Conservation (phyloP, 1,140 invertebrate genomes). For the Antheraea mylitta region DNA sequence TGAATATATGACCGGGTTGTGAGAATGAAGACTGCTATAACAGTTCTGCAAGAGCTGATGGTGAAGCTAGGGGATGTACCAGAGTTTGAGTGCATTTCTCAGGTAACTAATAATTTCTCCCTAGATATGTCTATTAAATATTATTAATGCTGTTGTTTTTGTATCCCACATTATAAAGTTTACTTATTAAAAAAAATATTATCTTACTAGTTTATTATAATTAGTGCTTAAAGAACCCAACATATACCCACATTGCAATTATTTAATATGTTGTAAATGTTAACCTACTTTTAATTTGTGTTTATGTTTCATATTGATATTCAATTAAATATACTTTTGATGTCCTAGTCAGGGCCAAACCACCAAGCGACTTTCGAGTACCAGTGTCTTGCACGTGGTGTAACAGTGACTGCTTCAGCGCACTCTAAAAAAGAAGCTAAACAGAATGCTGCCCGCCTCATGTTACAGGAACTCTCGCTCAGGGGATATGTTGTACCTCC, state of each 20-base stretch:
- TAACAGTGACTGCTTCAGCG: constrained; percentile 42
- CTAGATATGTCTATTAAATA: too few relatives aligned
- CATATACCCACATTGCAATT: too few relatives aligned
- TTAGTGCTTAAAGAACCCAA: too few relatives aligned
- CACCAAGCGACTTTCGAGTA: constrained; percentile 61
- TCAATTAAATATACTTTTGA: neutral
- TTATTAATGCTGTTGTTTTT: too few relatives aligned
- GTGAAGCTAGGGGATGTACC: constrained; percentile 47
- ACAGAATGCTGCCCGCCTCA: constrained; percentile 53
- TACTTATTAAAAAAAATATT: too few relatives aligned
- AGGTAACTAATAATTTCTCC: constrained; percentile 35
- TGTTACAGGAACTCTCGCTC: constrained; percentile 38
- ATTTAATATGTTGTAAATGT: too few relatives aligned
- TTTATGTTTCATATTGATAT: neutral
- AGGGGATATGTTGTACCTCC: constrained; percentile 41
- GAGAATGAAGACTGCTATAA: constrained; percentile 56
- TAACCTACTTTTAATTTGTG: too few relatives aligned
- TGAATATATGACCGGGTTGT: neutral
- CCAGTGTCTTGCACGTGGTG: constrained; percentile 44
- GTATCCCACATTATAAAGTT: too few relatives aligned
- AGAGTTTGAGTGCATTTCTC: constrained; percentile 56
- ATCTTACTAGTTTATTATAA: too few relatives aligned
- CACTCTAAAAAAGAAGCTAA: constrained; percentile 67
- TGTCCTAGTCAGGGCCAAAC: constrained; percentile 49
- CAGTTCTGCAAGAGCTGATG: constrained; percentile 66